A percentile compares a stretch with the other conserved stretches of the same genome.
These are phyloP conservation scores for Typhlichthys eigenmanni DNA, from an alignment of 2,797 vertebrate species.

Conservation along the genomic window DNA sequence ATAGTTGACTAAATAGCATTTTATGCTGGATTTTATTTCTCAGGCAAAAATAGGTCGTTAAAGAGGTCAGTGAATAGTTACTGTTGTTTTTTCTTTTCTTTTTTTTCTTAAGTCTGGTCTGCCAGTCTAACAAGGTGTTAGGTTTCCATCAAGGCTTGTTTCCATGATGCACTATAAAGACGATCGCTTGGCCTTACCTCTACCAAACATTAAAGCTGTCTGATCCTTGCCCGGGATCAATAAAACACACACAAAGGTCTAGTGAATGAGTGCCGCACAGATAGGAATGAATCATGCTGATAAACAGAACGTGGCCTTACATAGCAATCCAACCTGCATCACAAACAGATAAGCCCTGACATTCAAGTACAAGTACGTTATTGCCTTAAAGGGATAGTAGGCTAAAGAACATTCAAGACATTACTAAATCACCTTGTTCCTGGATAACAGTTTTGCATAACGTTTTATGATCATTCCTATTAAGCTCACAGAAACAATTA, in stretches of 20 bases:
- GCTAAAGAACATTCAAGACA: too few species aligned
- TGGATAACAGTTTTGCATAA: too few species aligned
- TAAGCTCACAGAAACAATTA: too few species aligned
- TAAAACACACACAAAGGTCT: constrained; percentile 39
- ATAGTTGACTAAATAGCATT: not conserved
- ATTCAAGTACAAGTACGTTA: too few species aligned
- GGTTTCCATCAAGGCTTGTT: constrained; percentile 49
- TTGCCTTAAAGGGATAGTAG: too few species aligned
- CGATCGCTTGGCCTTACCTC: constrained; percentile 29
- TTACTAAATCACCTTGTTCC: too few species aligned
- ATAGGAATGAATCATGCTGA: constrained; percentile 9
- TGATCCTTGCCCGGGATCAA: constrained; percentile 34
- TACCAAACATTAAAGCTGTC: constrained; percentile 38
- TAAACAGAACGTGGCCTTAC: not conserved
- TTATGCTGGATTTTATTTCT: constrained; percentile 2
- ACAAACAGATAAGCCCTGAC: not conserved
- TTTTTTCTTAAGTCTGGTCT: constrained; percentile 17
- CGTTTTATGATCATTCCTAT: too few species aligned
- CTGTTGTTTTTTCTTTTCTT: not conserved
- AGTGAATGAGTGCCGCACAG: constrained; percentile 19
- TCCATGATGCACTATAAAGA: constrained; percentile 45
- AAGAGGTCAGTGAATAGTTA: not conserved
- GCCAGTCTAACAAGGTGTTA: constrained; percentile 21
- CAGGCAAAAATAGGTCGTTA: not conserved
- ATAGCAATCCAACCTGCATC: not conserved